Base-by-base conservation (phyloP, 2,888 invertebrate species). In the Athalia circularis region DNA sequence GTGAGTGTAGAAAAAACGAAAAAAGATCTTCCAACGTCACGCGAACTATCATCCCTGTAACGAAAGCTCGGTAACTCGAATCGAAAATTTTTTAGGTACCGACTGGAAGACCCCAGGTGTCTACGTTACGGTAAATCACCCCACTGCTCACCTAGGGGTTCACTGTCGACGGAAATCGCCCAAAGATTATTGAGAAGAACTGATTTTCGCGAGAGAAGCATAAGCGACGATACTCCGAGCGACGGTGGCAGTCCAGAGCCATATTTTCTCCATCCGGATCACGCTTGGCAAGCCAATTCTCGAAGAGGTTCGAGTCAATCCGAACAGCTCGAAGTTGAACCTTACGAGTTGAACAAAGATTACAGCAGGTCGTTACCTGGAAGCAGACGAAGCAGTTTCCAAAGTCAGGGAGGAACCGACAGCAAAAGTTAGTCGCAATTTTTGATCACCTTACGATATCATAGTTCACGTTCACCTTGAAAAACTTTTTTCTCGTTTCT, bases 251-350 rank as follows among this genome's bases (percentile, higher is more conserved):
- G 91, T 78, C 90, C 91, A 13, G 91, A 91, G 81, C 88, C 89
- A 4, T 94, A 95, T 81, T 92, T 96, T 80, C 92, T 97, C 59
- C 97, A 97, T 91, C 97, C 97, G 0, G 97, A 97, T 91, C 95
- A 95, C 90, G 96, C 96, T 2, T 96, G 95, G 94, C 88, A 90
- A 79, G 94, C 93, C 0, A 94, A 94, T 79, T 96, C 96, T 0
- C 92, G 97, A 50, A 93, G 97, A 52, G 97, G 97, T 57, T 97
- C 96, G n/a, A 96, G 96, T 62, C 96, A 97, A 88, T 97, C 96
- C 0, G 97, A 97, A 88, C 96, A 96, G 75, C 92, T 96, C 70
- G 96, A 97, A 88, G 95, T 95, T 74, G 96, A 96, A 88, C 95
- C 95, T 8, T 96, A 97, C 90, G 95, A 97, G 88, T 92, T 97